Conservation (phyloP, 2,797 vertebrate genomes). For the Chromis chromis region DNA sequence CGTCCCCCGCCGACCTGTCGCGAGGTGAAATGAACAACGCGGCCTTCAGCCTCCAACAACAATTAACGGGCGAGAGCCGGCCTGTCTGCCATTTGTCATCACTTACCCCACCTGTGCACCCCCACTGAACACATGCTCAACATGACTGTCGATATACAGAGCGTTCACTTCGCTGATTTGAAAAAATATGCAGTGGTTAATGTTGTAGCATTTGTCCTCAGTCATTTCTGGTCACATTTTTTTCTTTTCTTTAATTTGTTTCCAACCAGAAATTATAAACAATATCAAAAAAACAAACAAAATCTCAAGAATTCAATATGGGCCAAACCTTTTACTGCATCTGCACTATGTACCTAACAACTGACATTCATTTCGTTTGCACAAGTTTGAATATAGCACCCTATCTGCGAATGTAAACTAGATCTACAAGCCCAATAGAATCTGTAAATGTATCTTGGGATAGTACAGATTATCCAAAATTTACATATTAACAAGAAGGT, state of each 20-base stretch:
- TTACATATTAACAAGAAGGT: constrained; percentile 32
- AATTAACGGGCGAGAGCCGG: constrained; percentile 76
- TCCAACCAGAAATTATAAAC: constrained; percentile 9
- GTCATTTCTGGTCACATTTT: constrained; percentile 14
- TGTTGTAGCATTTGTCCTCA: constrained; percentile 9
- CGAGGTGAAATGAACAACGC: constrained; percentile 80
- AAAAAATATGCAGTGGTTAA: constrained; percentile 35
- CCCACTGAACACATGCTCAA: constrained; percentile 65
- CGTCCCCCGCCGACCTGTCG: constrained; percentile 75
- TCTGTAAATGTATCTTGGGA: constrained; percentile 37
- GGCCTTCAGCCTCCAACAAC: constrained; percentile 84
- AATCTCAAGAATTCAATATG: background rate
- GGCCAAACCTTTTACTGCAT: background rate
- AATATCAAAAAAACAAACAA: background rate
- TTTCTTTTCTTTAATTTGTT: constrained; percentile 6
- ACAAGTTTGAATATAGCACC: constrained; percentile 4
- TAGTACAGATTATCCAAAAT: constrained; percentile 31
- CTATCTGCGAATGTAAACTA: constrained; percentile 28
- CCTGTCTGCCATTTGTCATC: constrained; percentile 81
- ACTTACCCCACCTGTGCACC: constrained; percentile 66
- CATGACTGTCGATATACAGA: constrained; percentile 61
- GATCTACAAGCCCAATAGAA: constrained; percentile 24
- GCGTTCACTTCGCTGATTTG: constrained; percentile 45
- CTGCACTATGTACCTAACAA: constrained; percentile 38
- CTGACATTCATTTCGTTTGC: constrained; percentile 34